Base-by-base conservation (phyloP, 2,888 invertebrate genomes). In the Pollenia labialis region DNA sequence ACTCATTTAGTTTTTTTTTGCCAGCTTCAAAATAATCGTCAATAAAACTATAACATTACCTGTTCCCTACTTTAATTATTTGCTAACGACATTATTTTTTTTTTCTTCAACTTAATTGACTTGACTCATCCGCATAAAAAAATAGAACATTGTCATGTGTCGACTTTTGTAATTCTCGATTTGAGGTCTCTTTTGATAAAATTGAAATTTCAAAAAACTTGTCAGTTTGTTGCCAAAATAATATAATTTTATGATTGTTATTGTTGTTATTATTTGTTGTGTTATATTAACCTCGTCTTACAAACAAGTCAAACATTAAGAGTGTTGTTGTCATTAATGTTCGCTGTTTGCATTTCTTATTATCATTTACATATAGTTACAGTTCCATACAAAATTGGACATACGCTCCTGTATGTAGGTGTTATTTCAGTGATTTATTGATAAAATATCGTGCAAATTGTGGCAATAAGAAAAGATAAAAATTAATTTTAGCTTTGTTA, bases 141-240 rank as follows among this genome's bases (percentile, higher is more conserved):
- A 50, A 60, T 52, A 79, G 23, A 69, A 69, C 9, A 42, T 66
- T 66, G 16, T 66, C 4, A 44, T 54, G 40, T 62, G 40, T 14
- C 40, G 64, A 18, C 18, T 10, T 58, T 77, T 52, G 42, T 23
- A 54, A 42, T 68, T 68, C 18, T 58, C 18, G 56, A 58, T 44
- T 44, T 46, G 9, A 52, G 44, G 52, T 54, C 4, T 68, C 9
- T 3, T 50, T 48, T 58, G 46, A 16, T 56, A 10, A 46, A 16
- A 32, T 42, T 14, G 1, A 32, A 32, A 46, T 54, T 54, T 46
- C 3, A 2, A 12, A 40, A 48, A 54, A 11, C 4, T n/a, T 46
- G 40, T 8, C 10, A 23, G 42, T 74, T 76, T 62, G 60, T 56
- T 81, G 66, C 23, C 71, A 72, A 74, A 81, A 66, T 72, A 40